Evolutionary conservation across 2,888 invertebrate species (phyloP).

Genomic region (Stictocephala bisonia): DNA sequence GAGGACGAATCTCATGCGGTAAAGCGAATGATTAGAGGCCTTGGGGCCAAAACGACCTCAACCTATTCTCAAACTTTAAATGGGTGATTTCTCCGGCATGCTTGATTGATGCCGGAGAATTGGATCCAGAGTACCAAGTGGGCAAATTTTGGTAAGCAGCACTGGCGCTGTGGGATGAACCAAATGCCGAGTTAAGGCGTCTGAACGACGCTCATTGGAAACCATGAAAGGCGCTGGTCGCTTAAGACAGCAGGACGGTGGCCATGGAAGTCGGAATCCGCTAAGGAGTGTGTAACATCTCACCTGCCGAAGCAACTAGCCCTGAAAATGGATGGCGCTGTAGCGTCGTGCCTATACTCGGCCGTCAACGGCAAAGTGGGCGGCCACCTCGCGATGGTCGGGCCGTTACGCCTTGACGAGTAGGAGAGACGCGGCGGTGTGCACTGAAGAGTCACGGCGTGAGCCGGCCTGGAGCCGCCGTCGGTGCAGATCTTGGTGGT

Average conservation of each 20-base stretch:
- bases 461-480: constrained; percentile 68
- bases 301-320: too few species aligned
- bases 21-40: constrained; percentile 81
- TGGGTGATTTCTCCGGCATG: constrained; percentile 75
- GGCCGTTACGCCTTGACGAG: constrained; percentile 68
- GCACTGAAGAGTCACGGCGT: constrained; percentile 71
- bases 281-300: constrained; percentile 69
- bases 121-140: constrained; percentile 63
- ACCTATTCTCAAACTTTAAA: constrained; percentile 84
- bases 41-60: constrained; percentile 77
- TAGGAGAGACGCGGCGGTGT: constrained; percentile 67
- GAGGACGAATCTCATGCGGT: constrained; percentile 71
- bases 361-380: constrained; percentile 59
- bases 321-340: constrained; percentile 75
- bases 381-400: constrained; percentile 60
- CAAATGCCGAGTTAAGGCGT: constrained; percentile 76
- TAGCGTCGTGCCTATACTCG: constrained; percentile 64
- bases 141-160: constrained; percentile 68
- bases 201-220: constrained; percentile 71
- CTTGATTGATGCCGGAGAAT: constrained; percentile 66
- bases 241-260: constrained; percentile 73
- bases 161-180: constrained; percentile 66
- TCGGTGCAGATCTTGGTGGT: constrained; percentile 72
- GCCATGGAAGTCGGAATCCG: constrained; percentile 77
- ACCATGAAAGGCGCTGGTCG: constrained; percentile 74